phyloP scores from a whole-genome alignment of 1,140 invertebrate species.

The Psilanteris sp. region DNA sequence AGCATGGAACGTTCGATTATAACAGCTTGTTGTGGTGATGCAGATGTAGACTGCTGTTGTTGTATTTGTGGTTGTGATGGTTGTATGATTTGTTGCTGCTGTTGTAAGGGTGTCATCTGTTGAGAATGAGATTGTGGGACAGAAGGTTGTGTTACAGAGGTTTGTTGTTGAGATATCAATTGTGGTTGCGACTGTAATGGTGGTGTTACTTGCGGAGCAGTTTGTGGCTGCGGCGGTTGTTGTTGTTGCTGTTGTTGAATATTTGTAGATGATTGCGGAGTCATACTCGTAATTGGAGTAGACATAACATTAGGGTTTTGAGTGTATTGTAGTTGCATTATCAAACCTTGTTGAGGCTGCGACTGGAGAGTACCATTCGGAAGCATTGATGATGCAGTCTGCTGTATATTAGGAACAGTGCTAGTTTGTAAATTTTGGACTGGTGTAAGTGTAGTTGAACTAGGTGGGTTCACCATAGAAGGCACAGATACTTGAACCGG shows the following conservation, averaged over 20 bases:
- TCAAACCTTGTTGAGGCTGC: conserved; percentile 70
- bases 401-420: conserved; percentile 69
- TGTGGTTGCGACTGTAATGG: conserved; percentile 7
- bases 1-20: conserved; percentile 3
- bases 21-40: conserved; percentile 57
- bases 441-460: conserved; percentile 58
- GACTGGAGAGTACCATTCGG: conserved; percentile 67
- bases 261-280: conserved; percentile 59
- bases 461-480: conserved; percentile 70
- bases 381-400: conserved; percentile 61
- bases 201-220: no score
- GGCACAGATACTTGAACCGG: conserved; percentile 72
- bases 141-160: conserved; percentile 68
- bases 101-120: conserved; percentile 68
- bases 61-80: conserved; percentile 7
- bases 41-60: conserved; percentile 12
- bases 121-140: conserved; percentile 66
- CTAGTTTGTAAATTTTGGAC: conserved; percentile 68
- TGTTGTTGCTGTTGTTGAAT: conserved; percentile 59
- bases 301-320: conserved; percentile 67
- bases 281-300: conserved; percentile 60
- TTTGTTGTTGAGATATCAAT: conserved; percentile 22
- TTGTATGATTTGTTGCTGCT: conserved; percentile 64
- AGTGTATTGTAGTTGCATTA: conserved; percentile 74
- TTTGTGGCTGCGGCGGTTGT: conserved; percentile 1